Percentiles rank a stretch among this genome's conserved stretches.
Conservation (phyloP, 2,888 invertebrate genomes). For the Lithophane ornitopus region DNA sequence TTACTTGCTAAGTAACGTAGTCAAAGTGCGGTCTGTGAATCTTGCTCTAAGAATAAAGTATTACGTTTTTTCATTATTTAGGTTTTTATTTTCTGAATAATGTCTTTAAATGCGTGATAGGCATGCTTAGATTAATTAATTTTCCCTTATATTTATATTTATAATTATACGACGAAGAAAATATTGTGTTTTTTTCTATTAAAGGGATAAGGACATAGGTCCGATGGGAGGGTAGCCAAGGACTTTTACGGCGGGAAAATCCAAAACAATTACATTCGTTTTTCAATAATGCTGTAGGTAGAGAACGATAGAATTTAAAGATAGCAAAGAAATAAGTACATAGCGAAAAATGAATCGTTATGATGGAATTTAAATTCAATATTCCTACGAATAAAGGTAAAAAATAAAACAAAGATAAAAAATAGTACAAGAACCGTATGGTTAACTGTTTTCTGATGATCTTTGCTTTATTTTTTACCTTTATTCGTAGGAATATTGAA, state of each 20-base stretch:
- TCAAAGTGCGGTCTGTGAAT: slow-evolving; percentile 4
- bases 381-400: background rate
- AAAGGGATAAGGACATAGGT: background rate
- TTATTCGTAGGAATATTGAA: too few relatives aligned
- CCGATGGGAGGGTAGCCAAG: background rate
- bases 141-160: background rate
- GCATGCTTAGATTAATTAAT: background rate
- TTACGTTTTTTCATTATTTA: background rate
- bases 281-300: background rate
- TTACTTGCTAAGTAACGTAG: too few relatives aligned
- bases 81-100: background rate
- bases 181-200: background rate
- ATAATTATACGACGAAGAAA: background rate
- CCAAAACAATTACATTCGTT: background rate
- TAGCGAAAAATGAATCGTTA: background rate
- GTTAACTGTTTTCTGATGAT: too few relatives aligned
- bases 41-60: background rate
- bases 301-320: too few relatives aligned
- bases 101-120: too few relatives aligned
- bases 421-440: too few relatives aligned
- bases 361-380: background rate
- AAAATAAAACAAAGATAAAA: background rate
- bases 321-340: background rate
- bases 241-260: background rate
- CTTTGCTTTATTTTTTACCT: too few relatives aligned